A percentile compares a stretch with the other conserved stretches of the same genome.
Evolutionary conservation across 2,797 vertebrate genomes (phyloP).

Genomic region (Chiloscyllium punctatum): DNA sequence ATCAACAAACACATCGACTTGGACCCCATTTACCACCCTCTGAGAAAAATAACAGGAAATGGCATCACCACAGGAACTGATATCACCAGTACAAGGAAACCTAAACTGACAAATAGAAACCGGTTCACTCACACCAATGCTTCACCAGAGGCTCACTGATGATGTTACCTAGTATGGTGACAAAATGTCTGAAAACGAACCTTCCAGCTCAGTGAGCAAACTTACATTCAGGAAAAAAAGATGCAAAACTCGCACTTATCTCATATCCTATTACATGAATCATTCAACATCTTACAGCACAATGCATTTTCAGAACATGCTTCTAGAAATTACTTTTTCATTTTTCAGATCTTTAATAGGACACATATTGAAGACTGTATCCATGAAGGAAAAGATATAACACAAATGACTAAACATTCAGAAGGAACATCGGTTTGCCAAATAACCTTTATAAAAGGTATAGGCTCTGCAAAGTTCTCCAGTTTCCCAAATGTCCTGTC

Average conservation of each 20-base stretch:
- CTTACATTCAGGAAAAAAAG: no score
- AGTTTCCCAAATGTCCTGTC: not conserved
- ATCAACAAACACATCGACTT: no score
- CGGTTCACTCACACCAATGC: no score
- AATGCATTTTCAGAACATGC: not conserved
- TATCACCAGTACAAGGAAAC: no score
- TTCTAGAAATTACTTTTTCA: not conserved
- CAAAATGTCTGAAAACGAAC: no score
- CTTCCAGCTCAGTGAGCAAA: no score
- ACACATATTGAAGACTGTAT: not conserved
- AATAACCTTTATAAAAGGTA: not conserved
- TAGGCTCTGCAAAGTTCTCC: not conserved
- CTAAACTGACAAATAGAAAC: no score
- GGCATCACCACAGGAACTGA: no score
- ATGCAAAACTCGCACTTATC: not conserved
- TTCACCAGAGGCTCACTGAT: no score
- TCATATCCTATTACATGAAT: not conserved
- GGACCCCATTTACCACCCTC: no score
- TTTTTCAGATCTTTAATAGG: not conserved
- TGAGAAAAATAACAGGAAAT: no score
- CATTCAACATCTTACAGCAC: not conserved
- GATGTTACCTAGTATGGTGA: no score
- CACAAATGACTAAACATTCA: not conserved
- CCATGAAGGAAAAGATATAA: not conserved
- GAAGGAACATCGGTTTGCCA: not conserved